Conservation (phyloP, 2,113 vertebrate species). For the Lophochroa leadbeateri region DNA sequence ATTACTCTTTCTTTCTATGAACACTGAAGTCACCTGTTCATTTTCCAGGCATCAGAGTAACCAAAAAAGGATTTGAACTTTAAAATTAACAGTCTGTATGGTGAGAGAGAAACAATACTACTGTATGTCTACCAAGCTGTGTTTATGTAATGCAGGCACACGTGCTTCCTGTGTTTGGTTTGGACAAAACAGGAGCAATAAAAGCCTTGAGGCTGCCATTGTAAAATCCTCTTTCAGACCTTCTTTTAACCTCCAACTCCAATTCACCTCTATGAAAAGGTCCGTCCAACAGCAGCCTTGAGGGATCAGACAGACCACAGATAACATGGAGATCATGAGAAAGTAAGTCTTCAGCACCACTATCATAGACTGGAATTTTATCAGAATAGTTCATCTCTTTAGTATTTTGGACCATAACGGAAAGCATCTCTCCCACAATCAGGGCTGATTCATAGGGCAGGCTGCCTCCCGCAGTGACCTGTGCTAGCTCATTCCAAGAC, state of each 20-base stretch:
- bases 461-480: not conserved
- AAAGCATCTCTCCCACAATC: not conserved
- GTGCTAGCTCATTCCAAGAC: not conserved
- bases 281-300: not conserved
- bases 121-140: not conserved
- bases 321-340: not conserved
- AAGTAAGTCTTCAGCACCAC: not conserved
- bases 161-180: not conserved
- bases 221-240: not conserved
- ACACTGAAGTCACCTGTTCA: not conserved
- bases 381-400: not conserved
- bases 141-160: not conserved
- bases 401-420: not conserved
- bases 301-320: not conserved
- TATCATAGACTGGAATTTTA: not conserved
- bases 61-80: not conserved
- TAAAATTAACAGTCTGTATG: not conserved
- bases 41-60: not conserved
- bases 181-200: not conserved
- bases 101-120: not conserved
- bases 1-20: not conserved
- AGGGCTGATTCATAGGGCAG: not conserved
- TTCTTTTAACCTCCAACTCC: not conserved
- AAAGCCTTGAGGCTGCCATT: not conserved
- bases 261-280: not conserved